Evolutionary conservation across 2,888 invertebrate genomes (phyloP).

Genomic region (Glaucopsyche alexis): DNA sequence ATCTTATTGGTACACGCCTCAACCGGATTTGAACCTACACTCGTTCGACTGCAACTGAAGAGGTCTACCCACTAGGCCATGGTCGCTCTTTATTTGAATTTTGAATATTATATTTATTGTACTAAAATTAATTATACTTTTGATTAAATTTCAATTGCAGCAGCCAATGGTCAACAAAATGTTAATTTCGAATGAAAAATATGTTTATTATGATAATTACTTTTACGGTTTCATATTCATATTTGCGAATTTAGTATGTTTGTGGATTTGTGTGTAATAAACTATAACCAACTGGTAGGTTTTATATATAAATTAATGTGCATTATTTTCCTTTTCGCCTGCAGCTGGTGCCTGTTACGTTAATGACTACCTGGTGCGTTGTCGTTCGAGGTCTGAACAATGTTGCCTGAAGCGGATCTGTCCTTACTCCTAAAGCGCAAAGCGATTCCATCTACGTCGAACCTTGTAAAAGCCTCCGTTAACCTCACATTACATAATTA

Average conservation of each 20-base stretch:
- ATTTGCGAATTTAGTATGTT: neutral
- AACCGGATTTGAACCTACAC: no score
- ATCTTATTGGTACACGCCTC: no score
- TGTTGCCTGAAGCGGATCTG: no score
- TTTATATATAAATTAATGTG: neutral
- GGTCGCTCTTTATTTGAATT: no score
- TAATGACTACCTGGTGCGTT: neutral
- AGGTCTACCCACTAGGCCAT: no score
- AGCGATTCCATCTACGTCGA: no score
- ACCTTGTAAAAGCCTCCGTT: no score
- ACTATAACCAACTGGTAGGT: neutral
- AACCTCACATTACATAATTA: no score
- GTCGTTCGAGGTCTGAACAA: no score
- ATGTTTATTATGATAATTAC: slow-evolving; percentile 7
- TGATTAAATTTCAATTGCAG: slow-evolving; percentile 1
- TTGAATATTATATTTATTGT: neutral
- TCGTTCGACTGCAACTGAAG: no score
- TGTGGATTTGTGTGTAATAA: neutral
- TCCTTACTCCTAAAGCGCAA: no score
- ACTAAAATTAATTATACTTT: neutral
- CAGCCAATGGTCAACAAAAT: neutral
- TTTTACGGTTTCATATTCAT: slow-evolving; percentile 11
- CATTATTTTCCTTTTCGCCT: neutral
- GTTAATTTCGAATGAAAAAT: neutral
- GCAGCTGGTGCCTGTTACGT: no score